Evolutionary conservation across 2,113 vertebrate genomes (phyloP), one percentile per base, ranked within the genome.

Genomic region (Varanus salvator): DNA sequence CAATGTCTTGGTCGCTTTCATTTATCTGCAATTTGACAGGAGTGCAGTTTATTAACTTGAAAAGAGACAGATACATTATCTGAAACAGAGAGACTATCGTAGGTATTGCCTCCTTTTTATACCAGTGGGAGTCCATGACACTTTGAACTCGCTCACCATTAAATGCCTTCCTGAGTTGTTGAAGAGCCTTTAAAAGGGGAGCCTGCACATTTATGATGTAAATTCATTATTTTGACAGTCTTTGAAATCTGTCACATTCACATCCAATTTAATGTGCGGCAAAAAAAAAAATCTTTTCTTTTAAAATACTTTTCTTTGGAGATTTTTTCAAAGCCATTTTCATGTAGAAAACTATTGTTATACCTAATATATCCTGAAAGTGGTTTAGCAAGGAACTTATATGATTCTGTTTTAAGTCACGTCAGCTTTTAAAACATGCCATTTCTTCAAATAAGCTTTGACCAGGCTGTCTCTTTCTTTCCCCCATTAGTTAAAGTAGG

Each of bases 71-170:
- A 96, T 97, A 97, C 96, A 95, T 96, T 97, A 97, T 97, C 97
- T 97, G 97, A 97, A 96, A 96, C 97, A 97, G 93, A 94, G 97
- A 97, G 97, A 98, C 97, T 97, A 95, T 94, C 92, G 96, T 96
- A 96, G 95, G 96, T 98, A 97, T 97, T 95, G 97, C 97, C 95
- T 97, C 96, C 97, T 97, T 97, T 97, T 97, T 94, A 97, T 97
- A 97, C 97, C 98, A 97, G 98, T 98, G 95, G 98, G 98, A 98
- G 98, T 96, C 97, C 96, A 94, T 97, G 98, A 95, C 97, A 98
- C 98, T 99, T 98, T 99, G 98, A 99, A 99, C 98, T 98, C 95
- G 96, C 97, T 97, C 98, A 97, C 98, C 98, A 98, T 99, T 99
- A 99, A 98, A 98, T 97, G 97, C 97, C 97, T 98, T 98, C 98